Percentiles rank a stretch among this genome's conserved stretches.
Evolutionary conservation across 2,888 invertebrate species (phyloP).

Genomic region (Nomada fabriciana): DNA sequence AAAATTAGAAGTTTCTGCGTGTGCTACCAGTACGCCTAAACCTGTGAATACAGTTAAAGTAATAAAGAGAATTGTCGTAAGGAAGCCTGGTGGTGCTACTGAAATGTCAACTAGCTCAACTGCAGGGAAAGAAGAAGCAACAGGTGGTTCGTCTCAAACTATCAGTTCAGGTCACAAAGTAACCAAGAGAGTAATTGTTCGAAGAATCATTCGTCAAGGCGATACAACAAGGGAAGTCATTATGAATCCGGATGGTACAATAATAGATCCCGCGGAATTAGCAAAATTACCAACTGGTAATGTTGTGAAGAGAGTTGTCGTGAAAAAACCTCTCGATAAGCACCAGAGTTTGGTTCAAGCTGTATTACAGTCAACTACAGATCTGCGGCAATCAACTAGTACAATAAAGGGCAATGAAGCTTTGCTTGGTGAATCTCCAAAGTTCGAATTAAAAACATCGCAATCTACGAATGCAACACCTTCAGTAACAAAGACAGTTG

Average conservation of each 20-base stretch:
- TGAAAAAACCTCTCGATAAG: conserved; percentile 81
- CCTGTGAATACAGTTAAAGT: conserved; percentile 81
- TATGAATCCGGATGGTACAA: conserved; percentile 83
- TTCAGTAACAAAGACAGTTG: conserved; percentile 43
- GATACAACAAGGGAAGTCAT: conserved; percentile 82
- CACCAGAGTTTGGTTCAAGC: conserved; percentile 73
- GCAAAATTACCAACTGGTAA: conserved; percentile 82
- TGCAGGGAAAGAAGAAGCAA: conserved; percentile 60
- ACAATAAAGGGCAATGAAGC: conserved; percentile 42
- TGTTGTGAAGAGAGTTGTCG: conserved; percentile 82
- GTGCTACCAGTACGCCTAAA: conserved; percentile 58
- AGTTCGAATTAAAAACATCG: conserved; percentile 80
- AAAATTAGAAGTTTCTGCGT: conserved; percentile 43
- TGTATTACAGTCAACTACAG: conserved; percentile 72
- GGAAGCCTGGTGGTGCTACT: conserved; percentile 73
- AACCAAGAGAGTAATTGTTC: conserved; percentile 82
- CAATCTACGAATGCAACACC: conserved; percentile 61
- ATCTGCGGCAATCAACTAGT: conserved; percentile 41
- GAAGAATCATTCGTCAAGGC: conserved; percentile 82
- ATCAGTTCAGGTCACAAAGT: conserved; percentile 73
- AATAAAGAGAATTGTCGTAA: conserved; percentile 81
- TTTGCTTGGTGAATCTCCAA: conserved; percentile 67
- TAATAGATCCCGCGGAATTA: conserved; percentile 82
- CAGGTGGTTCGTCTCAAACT: conserved; percentile 27
- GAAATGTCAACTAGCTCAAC: conserved; percentile 66